Evolutionary conservation across 2,113 vertebrate genomes (phyloP).

Genomic region (Poecile atricapillus): DNA sequence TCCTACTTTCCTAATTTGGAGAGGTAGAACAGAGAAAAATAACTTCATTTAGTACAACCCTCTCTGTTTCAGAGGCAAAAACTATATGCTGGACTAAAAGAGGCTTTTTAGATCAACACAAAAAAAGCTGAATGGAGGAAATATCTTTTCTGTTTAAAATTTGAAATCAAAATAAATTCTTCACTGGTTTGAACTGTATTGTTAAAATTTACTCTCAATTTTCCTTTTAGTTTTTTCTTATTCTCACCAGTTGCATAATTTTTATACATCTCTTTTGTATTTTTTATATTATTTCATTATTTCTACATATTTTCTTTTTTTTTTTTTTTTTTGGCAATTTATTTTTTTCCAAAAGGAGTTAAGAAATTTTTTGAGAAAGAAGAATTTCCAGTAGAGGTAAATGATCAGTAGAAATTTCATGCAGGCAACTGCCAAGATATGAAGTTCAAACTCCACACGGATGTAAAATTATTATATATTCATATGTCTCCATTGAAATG

Average conservation of each 20-base stretch:
- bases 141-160: not conserved
- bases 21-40: not conserved
- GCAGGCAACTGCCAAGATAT: conserved; percentile 16
- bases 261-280: not conserved
- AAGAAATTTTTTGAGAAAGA: not conserved
- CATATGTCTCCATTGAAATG: not conserved
- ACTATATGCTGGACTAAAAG: not conserved
- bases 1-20: not conserved
- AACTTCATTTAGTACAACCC: not conserved
- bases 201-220: not conserved
- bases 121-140: not conserved
- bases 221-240: not conserved
- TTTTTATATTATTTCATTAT: not conserved
- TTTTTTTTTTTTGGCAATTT: not conserved
- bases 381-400: conserved; percentile 4
- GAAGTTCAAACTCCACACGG: conserved; percentile 6
- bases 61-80: not conserved
- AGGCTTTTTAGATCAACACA: not conserved
- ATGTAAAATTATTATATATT: not conserved
- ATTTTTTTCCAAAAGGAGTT: not conserved
- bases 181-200: not conserved
- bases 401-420: conserved; percentile 6
- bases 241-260: not conserved
- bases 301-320: not conserved
- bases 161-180: not conserved